Base-by-base conservation (phyloP, 2,888 invertebrate species). In the Gisinianus flammeolus region DNA sequence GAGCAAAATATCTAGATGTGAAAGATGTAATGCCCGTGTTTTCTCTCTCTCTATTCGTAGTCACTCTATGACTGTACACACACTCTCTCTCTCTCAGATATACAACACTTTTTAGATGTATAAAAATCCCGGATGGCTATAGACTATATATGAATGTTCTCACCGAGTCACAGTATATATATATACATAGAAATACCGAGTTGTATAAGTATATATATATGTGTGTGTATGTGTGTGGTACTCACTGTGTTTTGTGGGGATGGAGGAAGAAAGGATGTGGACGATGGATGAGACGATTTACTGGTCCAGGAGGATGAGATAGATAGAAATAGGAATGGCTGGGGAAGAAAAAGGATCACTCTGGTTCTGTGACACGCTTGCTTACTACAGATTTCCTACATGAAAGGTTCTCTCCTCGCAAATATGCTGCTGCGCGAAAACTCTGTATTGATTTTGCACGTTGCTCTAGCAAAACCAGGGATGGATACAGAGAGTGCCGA, bases 351-450 rank as follows among this genome's bases (percentile, higher is more conserved):
- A 69, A 78, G 68, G 68, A 78, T 68, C 75, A 69, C 70, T 76
- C 69, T 68, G 68, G 58, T 76, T 77, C 64, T 64, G 66, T 74
- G 74, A 66, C 80, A 83, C 82, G 82, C 82, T 83, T 83, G 82
- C 82, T 81, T 83, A 83, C 82, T 83, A 78, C 82, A 81, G 79
- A 79, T 79, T 80, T 77, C 79, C 80, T 81, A 78, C 73, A 78
- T 77, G 64, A 78, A 82, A 64, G 64, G 68, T 79, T 80, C 78
- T 76, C 77, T 78, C 78, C 79, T 79, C 77, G 79, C 80, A 76
- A 80, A 80, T 80, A 81, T 79, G 82, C 80, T 80, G 82, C 82
- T 83, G 82, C 82, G 82, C 82, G 82, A 80, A 81, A 79, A 79
- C 79, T 71, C 77, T 79, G 77, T 81, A 83, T 83, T 83, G 82